These are phyloP conservation scores for Acleris sparsana DNA, from an alignment of 2,888 invertebrate genomes.

Conservation along the genomic window DNA sequence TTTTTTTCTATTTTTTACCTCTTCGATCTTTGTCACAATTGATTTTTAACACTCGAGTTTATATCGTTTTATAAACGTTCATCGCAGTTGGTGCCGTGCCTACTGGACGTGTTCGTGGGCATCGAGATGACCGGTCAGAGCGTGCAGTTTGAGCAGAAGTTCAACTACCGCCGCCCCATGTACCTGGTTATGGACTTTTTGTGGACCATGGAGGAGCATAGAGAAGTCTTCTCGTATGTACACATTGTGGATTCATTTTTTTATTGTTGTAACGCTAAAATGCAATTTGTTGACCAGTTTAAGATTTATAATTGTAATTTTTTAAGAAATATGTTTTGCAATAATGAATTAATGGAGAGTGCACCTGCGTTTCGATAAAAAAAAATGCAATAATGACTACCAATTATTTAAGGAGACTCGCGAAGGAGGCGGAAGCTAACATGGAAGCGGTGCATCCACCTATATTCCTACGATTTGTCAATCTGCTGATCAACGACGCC, in stretches of 20 bases:
- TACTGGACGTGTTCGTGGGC: constrained; percentile 96
- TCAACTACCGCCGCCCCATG: constrained; percentile 98
- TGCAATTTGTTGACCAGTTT: too few species aligned
- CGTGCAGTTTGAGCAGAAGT: constrained; percentile 98
- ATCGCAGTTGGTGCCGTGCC: constrained; percentile 87
- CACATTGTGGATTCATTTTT: not conserved
- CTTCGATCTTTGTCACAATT: too few species aligned
- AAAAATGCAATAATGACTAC: too few species aligned
- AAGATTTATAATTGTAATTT: too few species aligned
- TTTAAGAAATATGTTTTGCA: too few species aligned
- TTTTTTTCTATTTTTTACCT: too few species aligned
- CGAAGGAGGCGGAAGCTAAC: constrained; percentile 90
- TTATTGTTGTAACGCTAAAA: too few species aligned
- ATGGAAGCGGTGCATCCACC: constrained; percentile 97
- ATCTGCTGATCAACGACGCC: constrained; percentile 98
- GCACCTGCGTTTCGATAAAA: too few species aligned
- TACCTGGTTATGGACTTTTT: constrained; percentile 96
- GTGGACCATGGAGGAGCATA: constrained; percentile 92
- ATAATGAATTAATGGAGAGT: too few species aligned
- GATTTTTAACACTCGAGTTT: too few species aligned
- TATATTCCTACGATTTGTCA: constrained; percentile 96
- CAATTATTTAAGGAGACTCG: constrained; percentile 84
- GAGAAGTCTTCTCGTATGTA: constrained; percentile 88
- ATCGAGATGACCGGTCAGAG: constrained; percentile 99
- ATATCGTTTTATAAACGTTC: not conserved